phyloP scores from a whole-genome alignment of 1,140 invertebrate genomes.

The Apis dorsata region DNA sequence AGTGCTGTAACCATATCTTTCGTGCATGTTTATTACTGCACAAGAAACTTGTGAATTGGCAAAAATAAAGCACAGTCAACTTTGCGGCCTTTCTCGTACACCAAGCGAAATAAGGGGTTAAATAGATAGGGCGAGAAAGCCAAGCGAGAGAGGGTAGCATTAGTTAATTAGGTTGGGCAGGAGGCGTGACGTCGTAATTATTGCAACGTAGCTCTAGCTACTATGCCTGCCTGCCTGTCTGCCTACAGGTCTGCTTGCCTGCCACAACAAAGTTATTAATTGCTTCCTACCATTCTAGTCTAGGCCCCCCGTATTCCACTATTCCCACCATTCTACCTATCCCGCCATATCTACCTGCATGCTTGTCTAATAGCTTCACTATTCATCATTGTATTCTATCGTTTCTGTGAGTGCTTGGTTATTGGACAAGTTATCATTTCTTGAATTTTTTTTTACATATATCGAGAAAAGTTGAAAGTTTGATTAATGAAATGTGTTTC shows the following conservation, averaged over 20 bases:
- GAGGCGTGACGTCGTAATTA: slow-evolving; percentile 78
- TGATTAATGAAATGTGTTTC: background rate
- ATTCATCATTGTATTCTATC: slow-evolving; percentile 60
- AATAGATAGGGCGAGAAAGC: background rate
- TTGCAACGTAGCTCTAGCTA: slow-evolving; percentile 72
- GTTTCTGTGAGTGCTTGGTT: slow-evolving; percentile 34
- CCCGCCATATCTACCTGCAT: slow-evolving; percentile 39
- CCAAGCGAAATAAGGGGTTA: background rate
- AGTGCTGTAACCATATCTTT: slow-evolving; percentile 3
- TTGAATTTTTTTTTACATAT: background rate
- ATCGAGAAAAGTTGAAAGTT: background rate
- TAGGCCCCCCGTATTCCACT: slow-evolving; percentile 35
- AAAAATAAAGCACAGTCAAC: slow-evolving; percentile 31
- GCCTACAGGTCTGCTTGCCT: slow-evolving; percentile 62
- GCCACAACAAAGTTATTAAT: slow-evolving; percentile 78
- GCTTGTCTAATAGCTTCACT: slow-evolving; percentile 61
- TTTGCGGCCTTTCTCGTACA: no score
- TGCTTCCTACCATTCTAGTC: slow-evolving; percentile 75
- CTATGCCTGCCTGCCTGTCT: slow-evolving; percentile 54
- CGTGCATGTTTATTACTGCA: slow-evolving; percentile 25
- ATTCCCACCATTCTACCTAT: background rate
- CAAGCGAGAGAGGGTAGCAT: slow-evolving; percentile 63
- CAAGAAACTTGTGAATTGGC: slow-evolving; percentile 26
- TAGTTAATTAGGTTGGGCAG: slow-evolving; percentile 77
- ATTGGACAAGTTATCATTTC: slow-evolving; percentile 36